A percentile compares a stretch with the other conserved stretches of the same genome.
Evolutionary conservation across 2,113 vertebrate genomes (phyloP).

Genomic region (Sapayoa aenigma): DNA sequence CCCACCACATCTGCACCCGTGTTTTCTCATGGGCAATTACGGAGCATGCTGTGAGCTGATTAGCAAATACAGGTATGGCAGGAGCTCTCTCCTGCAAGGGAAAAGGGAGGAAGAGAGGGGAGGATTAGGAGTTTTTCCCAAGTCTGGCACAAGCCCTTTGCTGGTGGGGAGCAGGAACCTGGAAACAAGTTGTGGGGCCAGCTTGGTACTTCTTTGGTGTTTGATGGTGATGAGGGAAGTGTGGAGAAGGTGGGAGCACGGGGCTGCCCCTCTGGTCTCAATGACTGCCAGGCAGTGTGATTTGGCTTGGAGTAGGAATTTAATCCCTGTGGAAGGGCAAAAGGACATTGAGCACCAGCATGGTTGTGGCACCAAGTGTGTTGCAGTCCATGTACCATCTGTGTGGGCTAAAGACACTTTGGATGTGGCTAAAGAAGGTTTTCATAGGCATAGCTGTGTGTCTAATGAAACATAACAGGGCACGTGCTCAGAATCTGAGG

Average conservation of each 20-base stretch:
- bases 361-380: background rate
- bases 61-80: constrained; percentile 74
- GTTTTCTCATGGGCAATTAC: constrained; percentile 73
- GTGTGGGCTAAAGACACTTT: background rate
- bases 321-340: background rate
- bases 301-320: background rate
- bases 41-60: constrained; percentile 49
- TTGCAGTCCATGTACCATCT: accelerated
- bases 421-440: background rate
- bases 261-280: background rate
- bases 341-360: background rate
- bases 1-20: constrained; percentile 71
- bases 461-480: background rate
- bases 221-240: background rate
- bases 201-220: accelerated
- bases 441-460: background rate
- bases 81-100: background rate
- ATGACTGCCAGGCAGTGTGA: background rate
- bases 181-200: background rate
- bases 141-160: background rate
- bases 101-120: background rate
- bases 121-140: background rate
- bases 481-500: background rate
- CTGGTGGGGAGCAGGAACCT: background rate
- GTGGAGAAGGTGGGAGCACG: accelerated